phyloP scores from a whole-genome alignment of 2,113 vertebrate genomes.

The Caranx ignobilis region DNA sequence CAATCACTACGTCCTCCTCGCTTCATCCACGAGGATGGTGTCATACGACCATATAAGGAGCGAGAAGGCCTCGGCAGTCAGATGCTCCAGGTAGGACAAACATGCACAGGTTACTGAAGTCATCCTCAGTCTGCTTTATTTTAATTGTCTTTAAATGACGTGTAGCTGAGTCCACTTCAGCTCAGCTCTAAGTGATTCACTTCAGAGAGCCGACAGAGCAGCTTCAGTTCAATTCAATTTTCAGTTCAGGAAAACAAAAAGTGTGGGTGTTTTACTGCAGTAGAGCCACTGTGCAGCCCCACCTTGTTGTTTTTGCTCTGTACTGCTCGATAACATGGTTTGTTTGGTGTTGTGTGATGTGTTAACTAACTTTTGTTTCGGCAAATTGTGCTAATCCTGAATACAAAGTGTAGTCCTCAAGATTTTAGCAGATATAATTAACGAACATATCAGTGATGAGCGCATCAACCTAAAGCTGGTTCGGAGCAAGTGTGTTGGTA shows the following conservation, averaged over 20 bases:
- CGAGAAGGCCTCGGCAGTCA: constrained; percentile 94
- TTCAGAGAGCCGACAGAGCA: too few relatives aligned
- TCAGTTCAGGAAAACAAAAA: too few relatives aligned
- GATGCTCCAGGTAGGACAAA: constrained; percentile 93
- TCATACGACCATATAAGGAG: constrained; percentile 95
- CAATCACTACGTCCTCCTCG: constrained; percentile 92
- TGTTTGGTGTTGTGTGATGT: neutral
- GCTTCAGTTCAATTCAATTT: too few relatives aligned
- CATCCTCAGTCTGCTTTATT: neutral
- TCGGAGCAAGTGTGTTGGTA: neutral
- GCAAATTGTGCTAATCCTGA: neutral
- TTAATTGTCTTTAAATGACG: neutral
- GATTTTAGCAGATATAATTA: neutral
- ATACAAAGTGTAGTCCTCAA: neutral
- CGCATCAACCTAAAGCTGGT: neutral
- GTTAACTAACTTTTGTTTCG: neutral
- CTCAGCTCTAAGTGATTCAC: neutral
- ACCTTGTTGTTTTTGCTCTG: too few relatives aligned
- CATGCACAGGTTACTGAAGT: neutral
- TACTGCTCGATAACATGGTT: too few relatives aligned
- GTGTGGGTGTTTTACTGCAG: neutral
- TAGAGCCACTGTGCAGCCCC: too few relatives aligned
- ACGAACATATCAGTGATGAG: neutral
- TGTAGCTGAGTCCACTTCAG: neutral
- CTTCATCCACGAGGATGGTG: constrained; percentile 95